phyloP scores from a whole-genome alignment of 1,140 invertebrate species.

The Ceratitis capitata region DNA sequence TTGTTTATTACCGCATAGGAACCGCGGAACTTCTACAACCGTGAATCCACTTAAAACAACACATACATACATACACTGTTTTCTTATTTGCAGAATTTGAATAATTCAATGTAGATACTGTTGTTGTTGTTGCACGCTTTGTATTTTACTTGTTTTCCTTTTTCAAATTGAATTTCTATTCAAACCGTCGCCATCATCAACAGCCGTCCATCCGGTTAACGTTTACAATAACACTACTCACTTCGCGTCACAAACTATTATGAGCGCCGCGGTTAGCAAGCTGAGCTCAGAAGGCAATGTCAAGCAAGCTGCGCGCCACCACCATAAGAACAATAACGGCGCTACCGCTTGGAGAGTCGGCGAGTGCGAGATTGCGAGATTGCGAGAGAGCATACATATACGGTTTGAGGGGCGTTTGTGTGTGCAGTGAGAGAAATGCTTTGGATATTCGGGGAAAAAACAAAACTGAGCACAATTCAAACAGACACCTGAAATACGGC shows the following conservation, averaged over 20 bases:
- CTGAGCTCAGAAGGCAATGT: background rate
- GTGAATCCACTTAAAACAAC: no score
- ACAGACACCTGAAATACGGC: background rate
- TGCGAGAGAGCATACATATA: background rate
- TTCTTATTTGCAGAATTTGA: background rate
- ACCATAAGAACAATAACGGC: background rate
- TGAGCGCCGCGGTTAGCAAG: background rate
- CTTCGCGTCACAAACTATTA: slow-evolving; percentile 27
- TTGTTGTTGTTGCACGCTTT: slow-evolving; percentile 3
- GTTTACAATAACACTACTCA: slow-evolving; percentile 3
- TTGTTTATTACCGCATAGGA: background rate
- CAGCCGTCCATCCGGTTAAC: slow-evolving; percentile 15
- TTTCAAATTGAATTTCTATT: background rate
- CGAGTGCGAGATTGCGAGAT: background rate
- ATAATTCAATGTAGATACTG: background rate
- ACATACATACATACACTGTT: background rate
- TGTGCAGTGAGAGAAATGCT: slow-evolving; percentile 21
- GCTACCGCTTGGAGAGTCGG: background rate
- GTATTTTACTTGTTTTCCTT: no score
- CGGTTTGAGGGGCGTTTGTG: background rate
- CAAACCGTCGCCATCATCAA: slow-evolving; percentile 26
- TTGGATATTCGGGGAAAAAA: background rate
- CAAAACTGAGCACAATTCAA: background rate
- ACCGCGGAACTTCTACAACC: background rate
- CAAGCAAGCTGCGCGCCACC: slow-evolving; percentile 22